Conservation (phyloP, 92 coral and sea anemone species). For the Siderastrea radians region DNA sequence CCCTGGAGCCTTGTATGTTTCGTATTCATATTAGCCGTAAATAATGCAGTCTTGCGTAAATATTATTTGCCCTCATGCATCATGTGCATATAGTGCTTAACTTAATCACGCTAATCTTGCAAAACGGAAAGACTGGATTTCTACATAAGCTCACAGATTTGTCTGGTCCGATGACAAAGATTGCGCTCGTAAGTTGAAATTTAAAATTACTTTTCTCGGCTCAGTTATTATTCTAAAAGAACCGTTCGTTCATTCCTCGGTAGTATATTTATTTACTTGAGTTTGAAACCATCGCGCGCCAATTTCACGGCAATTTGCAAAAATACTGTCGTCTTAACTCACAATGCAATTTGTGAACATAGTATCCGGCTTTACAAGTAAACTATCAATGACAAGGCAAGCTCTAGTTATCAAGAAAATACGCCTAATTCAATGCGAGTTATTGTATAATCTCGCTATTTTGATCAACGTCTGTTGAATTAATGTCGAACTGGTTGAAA, state of each 20-base stretch:
- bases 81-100: not conserved
- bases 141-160: not conserved
- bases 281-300: conserved; percentile 17
- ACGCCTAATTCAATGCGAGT: not conserved
- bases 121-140: not conserved
- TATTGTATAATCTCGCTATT: not conserved
- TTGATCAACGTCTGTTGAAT: not conserved
- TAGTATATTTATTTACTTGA: conserved; percentile 7
- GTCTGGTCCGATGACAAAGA: not conserved
- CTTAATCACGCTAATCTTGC: not conserved
- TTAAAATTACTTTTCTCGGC: not conserved
- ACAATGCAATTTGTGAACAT: no score
- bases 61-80: not conserved
- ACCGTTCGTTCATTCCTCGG: conserved; percentile 15
- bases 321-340: not conserved
- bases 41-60: not conserved
- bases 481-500: not conserved
- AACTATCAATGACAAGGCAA: not conserved
- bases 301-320: not conserved
- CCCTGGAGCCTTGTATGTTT: not conserved
- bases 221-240: not conserved
- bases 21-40: not conserved
- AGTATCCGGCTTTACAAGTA: not conserved
- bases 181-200: not conserved
- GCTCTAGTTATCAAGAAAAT: not conserved